Evolutionary conservation across 2,888 invertebrate species (phyloP), one percentile per base, ranked within the genome.

Genomic region (Terebella lapidaria): DNA sequence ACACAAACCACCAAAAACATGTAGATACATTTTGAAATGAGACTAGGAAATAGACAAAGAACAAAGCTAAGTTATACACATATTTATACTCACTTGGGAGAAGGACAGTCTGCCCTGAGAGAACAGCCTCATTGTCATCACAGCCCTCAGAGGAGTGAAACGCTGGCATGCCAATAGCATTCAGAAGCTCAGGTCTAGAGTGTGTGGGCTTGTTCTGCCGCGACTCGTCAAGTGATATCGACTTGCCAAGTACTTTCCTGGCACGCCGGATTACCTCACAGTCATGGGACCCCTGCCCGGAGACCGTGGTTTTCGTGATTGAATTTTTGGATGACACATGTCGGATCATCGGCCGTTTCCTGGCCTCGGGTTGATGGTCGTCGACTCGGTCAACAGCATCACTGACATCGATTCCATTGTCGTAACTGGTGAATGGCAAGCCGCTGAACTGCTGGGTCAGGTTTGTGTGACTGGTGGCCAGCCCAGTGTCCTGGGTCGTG

Each of bases 401-500:
- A 35, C 42, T 15, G n/a, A 15, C 42, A 15, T 15, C 42, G 42
- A n/a, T 15, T 10, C n/a, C 10, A n/a, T n/a, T n/a, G 42, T 35
- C 42, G 10, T 35, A n/a, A 42, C 67, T 57, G 58, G 65, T 69
- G 35, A 72, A 66, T 30, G 72, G 72, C 57, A 71, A 46, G 10
- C 68, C 67, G 53, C 66, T 55, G 64, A 72, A 70, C 60, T 72
- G 71, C 61, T 62, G 67, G 49, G 72, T 72, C 51, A 72, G 60
- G 58, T 71, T 72, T 29, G 70, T 70, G 49, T 71, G 70, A 24
- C 68, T 70, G n/a, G 68, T 67, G 22, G 72, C 71, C 27, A 5
- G 5, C 30, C 56, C 59, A 5, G 52, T 59, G 27, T 54, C 59
- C 46, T 56, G 52, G 26, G 35, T 71, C 67, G 71, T 71, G 65